Evolutionary conservation across 2,797 vertebrate genomes (phyloP), one percentile per base, ranked within the genome.

Genomic region (Scarus forsteni): DNA sequence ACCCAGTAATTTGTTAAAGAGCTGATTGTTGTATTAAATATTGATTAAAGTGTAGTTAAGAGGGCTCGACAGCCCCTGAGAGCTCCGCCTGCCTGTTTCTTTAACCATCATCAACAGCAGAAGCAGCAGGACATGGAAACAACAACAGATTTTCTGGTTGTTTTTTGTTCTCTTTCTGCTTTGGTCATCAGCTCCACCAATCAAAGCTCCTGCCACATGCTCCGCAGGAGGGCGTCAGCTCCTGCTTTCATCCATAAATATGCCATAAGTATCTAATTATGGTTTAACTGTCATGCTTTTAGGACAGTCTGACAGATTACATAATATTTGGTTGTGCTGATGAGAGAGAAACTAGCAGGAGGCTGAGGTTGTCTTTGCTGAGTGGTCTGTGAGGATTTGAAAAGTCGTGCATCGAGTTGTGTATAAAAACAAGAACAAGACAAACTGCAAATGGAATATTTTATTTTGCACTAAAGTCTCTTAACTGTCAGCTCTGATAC

Each of bases 1-100:
- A 50, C 59, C 60, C 5, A 51, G 27, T 64, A 58, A 71, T 81
- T 81, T 72, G 76, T 83, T 73, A 58, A 73, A 68, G 43, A 39
- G 42, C 16, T 61, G 62, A 83, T 85, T 65, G 71, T 60, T 27
- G 54, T 39, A 59, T 86, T 64, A 85, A 83, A 86, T 70, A 85
- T 76, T 78, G 60, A 83, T 85, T 68, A 69, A 80, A 74, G 50
- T 54, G 54, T 56, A 70, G 79, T 87, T 84, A 64, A 64, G 49
- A 46, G 68, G 44, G 4, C 55, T 64, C 39, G 36, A 42, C 43
- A n/a, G 60, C 61, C 48, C 56, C 58, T 0, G 0, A 39, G 49
- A 70, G 50, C 38, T 72, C 44, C 0, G 1, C 38, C 55, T 48
- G n/a, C 8, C 45, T 67, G 1, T 60, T 79, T 68, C 53, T 70